These are phyloP conservation scores for Atherinomorus stipes DNA, from an alignment of 2,113 vertebrate species.

Conservation along the genomic window DNA sequence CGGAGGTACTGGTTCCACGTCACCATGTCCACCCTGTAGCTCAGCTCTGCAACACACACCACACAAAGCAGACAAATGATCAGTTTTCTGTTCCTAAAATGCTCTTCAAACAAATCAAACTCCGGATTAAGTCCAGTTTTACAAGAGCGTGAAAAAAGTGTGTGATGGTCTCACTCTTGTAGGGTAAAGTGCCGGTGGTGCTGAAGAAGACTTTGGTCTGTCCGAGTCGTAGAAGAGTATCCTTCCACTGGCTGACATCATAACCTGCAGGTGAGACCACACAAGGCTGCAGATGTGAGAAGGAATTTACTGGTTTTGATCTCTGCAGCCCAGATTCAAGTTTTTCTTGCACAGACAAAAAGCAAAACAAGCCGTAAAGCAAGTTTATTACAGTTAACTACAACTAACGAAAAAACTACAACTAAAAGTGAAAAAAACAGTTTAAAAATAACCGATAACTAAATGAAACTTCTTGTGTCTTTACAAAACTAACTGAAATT, in stretches of 20 bases:
- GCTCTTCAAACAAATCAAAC: no score
- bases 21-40: constrained; percentile 91
- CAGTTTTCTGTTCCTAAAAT: background rate
- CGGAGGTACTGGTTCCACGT: constrained; percentile 91
- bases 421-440: no score
- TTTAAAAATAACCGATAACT: no score
- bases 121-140: no score
- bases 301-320: no score
- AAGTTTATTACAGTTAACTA: no score
- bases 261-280: constrained; percentile 83
- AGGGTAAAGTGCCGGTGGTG: constrained; percentile 86
- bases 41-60: constrained; percentile 82
- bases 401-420: no score
- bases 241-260: constrained; percentile 86
- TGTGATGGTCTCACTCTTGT: constrained; percentile 86
- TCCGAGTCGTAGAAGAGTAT: constrained; percentile 73
- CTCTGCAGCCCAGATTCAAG: background rate
- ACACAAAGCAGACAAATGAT: background rate
- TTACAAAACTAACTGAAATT: no score
- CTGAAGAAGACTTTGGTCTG: constrained; percentile 89
- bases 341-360: no score
- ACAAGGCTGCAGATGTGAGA: background rate
- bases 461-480: no score
- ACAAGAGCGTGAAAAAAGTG: no score
- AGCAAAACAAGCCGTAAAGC: no score